Percentiles rank a stretch among this genome's conserved stretches.
Evolutionary conservation across 2,797 vertebrate species (phyloP).

Genomic region (Pampus argenteus): DNA sequence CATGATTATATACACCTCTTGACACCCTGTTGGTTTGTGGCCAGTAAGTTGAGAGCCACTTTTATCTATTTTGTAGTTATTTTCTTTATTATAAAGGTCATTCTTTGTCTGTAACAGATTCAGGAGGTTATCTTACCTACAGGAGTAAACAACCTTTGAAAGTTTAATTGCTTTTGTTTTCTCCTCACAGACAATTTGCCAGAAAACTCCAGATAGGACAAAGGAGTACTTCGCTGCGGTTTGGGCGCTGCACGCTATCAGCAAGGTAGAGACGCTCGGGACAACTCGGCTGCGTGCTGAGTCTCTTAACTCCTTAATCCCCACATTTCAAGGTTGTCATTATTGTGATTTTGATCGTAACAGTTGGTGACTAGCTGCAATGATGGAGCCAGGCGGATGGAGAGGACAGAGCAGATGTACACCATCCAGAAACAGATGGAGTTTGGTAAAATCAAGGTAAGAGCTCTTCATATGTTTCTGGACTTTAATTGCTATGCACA

Average conservation of each 20-base stretch:
- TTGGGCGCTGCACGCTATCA: slow-evolving; percentile 91
- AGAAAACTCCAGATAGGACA: slow-evolving; percentile 85
- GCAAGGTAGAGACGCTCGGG: slow-evolving; percentile 87
- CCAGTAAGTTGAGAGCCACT: background rate
- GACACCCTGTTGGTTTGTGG: background rate
- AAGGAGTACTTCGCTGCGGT: slow-evolving; percentile 86
- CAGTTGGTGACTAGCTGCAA: slow-evolving; percentile 95
- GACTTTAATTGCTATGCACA: background rate
- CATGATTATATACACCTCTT: no score
- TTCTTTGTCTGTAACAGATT: background rate
- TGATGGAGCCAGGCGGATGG: slow-evolving; percentile 93
- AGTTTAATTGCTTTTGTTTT: slow-evolving; percentile 2
- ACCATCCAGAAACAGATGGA: slow-evolving; percentile 96
- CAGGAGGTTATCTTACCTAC: background rate
- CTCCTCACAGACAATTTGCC: slow-evolving; percentile 90
- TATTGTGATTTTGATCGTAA: slow-evolving; percentile 1
- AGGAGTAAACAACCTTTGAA: background rate
- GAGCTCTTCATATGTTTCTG: background rate
- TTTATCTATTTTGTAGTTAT: background rate
- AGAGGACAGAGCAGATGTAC: slow-evolving; percentile 96
- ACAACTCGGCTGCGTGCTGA: background rate
- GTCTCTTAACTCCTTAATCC: background rate
- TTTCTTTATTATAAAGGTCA: background rate
- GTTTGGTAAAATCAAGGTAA: slow-evolving; percentile 96
- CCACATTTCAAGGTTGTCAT: background rate